phyloP scores from a whole-genome alignment of 2,797 vertebrate species.

The Psittacula derbiana region DNA sequence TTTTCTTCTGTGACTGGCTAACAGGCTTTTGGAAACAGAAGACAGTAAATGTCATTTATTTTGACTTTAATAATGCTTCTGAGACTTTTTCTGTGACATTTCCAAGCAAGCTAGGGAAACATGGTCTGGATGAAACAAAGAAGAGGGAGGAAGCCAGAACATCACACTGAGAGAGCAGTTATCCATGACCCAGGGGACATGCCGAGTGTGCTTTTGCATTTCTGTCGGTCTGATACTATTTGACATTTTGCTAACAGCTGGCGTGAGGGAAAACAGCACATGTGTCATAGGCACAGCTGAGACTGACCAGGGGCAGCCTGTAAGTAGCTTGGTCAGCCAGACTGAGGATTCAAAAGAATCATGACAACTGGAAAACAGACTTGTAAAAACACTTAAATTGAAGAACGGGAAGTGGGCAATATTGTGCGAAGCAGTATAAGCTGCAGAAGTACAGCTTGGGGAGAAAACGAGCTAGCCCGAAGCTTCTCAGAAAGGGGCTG shows the following conservation, averaged over 20 bases:
- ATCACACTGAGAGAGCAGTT: not conserved
- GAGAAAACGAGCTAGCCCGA: not conserved
- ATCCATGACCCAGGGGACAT: not conserved
- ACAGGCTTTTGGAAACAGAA: not conserved
- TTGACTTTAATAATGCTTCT: slow-evolving; percentile 12
- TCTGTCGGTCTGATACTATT: rapidly evolving
- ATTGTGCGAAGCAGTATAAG: rapidly evolving
- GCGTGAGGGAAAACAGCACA: not conserved
- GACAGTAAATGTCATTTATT: slow-evolving; percentile 3
- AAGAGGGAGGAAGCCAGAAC: not conserved
- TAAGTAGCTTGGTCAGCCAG: not conserved
- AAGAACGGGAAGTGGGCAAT: not conserved
- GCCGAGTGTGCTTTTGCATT: not conserved
- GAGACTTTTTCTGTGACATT: not conserved
- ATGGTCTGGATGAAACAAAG: not conserved
- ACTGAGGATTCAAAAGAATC: not conserved
- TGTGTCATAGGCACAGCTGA: not conserved
- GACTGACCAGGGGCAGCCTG: not conserved
- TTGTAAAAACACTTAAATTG: not conserved
- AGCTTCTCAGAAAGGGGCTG: not conserved
- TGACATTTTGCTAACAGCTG: not conserved
- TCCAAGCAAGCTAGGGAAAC: not conserved
- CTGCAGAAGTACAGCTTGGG: not conserved
- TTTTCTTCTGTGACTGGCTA: not conserved
- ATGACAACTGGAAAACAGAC: not conserved